A percentile compares a stretch with the other conserved stretches of the same genome.
Conservation (phyloP, 2,113 vertebrate species). For the Edolisoma coerulescens region DNA sequence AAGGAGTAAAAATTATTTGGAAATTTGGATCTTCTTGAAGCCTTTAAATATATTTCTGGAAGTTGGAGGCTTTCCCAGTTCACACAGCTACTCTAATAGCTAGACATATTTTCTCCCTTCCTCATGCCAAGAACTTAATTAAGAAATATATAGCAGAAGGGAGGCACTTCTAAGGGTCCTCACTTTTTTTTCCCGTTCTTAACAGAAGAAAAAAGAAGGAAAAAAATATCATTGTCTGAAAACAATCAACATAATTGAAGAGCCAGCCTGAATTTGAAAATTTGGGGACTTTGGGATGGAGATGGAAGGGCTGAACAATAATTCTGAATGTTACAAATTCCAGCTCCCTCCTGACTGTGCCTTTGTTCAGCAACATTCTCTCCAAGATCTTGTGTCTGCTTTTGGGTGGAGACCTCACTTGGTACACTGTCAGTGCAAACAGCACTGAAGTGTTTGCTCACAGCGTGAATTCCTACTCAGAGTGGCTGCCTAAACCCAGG, state of each 20-base stretch:
- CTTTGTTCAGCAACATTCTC: background rate
- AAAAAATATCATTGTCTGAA: background rate
- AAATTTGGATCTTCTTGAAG: slow-evolving; percentile 17
- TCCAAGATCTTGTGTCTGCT: background rate
- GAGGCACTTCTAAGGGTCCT: background rate
- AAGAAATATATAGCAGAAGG: slow-evolving; percentile 1
- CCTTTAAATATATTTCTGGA: background rate
- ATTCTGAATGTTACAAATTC: background rate
- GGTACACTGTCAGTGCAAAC: background rate
- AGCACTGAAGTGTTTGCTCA: background rate
- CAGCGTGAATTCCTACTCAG: background rate
- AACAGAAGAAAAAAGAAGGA: background rate
- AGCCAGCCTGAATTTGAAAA: background rate
- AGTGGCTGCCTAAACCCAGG: background rate
- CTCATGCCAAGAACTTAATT: slow-evolving; percentile 47
- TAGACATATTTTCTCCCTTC: slow-evolving; percentile 25
- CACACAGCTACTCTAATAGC: slow-evolving; percentile 21
- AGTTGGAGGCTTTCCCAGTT: slow-evolving; percentile 28
- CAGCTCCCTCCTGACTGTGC: background rate
- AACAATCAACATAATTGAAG: background rate
- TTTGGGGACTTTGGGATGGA: background rate
- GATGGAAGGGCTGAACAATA: background rate
- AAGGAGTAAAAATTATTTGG: slow-evolving; percentile 7
- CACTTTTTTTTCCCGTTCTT: background rate
- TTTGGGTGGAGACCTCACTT: slow-evolving; percentile 2